These are phyloP conservation scores for Odontesthes bonariensis DNA, from an alignment of 2,113 vertebrate species.

Conservation along the genomic window DNA sequence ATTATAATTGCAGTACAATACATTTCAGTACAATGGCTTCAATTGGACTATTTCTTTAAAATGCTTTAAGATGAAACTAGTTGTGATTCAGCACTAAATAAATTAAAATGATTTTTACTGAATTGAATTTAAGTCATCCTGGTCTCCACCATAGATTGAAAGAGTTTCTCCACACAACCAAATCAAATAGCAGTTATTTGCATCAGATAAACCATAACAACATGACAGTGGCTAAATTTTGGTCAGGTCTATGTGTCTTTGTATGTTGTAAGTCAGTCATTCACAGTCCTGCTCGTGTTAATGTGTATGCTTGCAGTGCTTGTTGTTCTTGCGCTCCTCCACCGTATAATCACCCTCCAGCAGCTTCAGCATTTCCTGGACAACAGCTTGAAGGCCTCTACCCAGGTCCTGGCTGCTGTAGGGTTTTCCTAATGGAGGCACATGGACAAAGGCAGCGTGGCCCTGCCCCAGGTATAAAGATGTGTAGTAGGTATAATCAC, in stretches of 20 bases:
- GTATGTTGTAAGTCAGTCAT: constrained; percentile 3
- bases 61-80: no score
- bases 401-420: constrained; percentile 90
- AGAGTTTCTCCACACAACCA: background rate
- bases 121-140: no score
- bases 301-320: constrained; percentile 78
- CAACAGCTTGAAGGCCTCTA: constrained; percentile 85
- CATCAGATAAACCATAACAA: background rate
- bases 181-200: background rate
- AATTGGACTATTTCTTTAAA: no score
- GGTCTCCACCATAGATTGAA: no score
- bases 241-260: background rate
- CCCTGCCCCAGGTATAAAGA: constrained; percentile 90
- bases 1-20: no score
- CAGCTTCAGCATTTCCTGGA: constrained; percentile 88
- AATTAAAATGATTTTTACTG: no score
- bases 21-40: no score
- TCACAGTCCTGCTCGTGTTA: constrained; percentile 32
- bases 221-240: background rate
- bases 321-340: constrained; percentile 50
- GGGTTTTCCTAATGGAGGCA: constrained; percentile 91
- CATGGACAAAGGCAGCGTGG: constrained; percentile 89
- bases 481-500: constrained; percentile 95
- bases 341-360: constrained; percentile 81
- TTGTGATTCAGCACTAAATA: no score